Conservation (phyloP, 2,888 invertebrate genomes). For the Cepaea hortensis region DNA sequence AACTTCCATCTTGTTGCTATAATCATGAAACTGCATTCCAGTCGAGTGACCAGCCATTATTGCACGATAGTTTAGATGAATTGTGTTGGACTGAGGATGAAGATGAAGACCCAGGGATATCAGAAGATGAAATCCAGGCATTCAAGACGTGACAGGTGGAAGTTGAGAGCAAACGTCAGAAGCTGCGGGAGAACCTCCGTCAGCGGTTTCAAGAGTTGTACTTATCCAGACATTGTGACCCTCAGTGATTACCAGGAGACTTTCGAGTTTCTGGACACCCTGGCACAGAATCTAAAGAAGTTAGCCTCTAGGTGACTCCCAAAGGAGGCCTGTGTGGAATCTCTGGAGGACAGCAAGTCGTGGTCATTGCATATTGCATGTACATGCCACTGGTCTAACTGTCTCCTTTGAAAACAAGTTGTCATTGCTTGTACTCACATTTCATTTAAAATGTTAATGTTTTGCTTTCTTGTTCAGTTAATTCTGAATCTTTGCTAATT, state of each 20-base stretch:
- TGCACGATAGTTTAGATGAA: conserved; percentile 42
- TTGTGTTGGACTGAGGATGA: conserved; percentile 59
- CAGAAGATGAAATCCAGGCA: conserved; percentile 90
- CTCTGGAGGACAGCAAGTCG: conserved; percentile 28
- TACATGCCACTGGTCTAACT: neutral
- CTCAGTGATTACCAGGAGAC: conserved; percentile 94
- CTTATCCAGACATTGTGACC: conserved; percentile 76
- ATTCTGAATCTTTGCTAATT: no score
- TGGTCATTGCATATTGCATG: neutral
- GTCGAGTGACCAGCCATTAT: conserved; percentile 37
- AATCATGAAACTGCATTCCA: conserved; percentile 31
- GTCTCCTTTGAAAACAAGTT: no score
- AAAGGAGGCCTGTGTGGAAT: neutral
- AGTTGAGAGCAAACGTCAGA: conserved; percentile 87
- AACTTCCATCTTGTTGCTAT: conserved; percentile 11
- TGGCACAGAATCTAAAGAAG: conserved; percentile 88
- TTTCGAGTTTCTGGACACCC: conserved; percentile 95
- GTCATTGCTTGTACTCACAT: no score
- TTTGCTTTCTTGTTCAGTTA: no score
- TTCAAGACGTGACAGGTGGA: conserved; percentile 86
- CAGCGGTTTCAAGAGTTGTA: conserved; percentile 83
- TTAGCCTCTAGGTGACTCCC: conserved; percentile 65
- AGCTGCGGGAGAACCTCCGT: conserved; percentile 87
- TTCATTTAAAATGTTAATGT: no score
- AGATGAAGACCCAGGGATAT: conserved; percentile 83